These are phyloP conservation scores for Trichonephila inaurata DNA, from an alignment of 1,140 invertebrate genomes.

Conservation along the genomic window DNA sequence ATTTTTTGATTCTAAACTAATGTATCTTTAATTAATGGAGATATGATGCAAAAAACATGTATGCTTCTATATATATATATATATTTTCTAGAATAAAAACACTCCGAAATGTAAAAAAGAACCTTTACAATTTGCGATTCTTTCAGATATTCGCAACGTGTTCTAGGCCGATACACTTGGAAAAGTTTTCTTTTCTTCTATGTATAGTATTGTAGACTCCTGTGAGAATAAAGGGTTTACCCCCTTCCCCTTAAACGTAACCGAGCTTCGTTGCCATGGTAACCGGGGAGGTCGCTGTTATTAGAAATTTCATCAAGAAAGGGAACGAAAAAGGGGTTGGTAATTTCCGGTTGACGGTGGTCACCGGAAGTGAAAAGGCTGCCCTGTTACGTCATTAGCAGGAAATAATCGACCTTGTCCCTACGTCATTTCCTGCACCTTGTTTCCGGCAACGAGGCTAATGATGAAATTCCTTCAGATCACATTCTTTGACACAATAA, in stretches of 20 bases:
- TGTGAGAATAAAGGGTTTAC: too few relatives aligned
- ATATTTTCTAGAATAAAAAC: too few relatives aligned
- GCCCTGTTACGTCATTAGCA: constrained; percentile 58
- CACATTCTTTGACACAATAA: constrained; percentile 16
- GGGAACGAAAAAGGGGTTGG: constrained; percentile 47
- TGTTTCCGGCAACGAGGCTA: constrained; percentile 45
- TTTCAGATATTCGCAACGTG: too few relatives aligned
- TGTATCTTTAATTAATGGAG: too few relatives aligned
- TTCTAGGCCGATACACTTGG: too few relatives aligned
- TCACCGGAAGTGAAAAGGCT: constrained; percentile 64
- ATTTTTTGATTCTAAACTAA: too few relatives aligned
- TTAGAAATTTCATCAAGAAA: constrained; percentile 38
- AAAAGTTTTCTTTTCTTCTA: too few relatives aligned
- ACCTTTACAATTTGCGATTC: too few relatives aligned
- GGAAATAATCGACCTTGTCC: constrained; percentile 41
- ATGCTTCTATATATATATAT: too few relatives aligned
- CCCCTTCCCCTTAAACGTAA: neutral
- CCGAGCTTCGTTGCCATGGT: neutral
- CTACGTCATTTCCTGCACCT: constrained; percentile 65
- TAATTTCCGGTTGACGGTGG: constrained; percentile 70
- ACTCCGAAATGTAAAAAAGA: too few relatives aligned
- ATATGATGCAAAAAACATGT: too few relatives aligned
- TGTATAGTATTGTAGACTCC: too few relatives aligned
- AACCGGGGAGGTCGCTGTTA: constrained; percentile 8
- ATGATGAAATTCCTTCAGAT: constrained; percentile 27